Evolutionary conservation across 1,140 invertebrate genomes (phyloP).

Genomic region (Anoplophora glabripennis): DNA sequence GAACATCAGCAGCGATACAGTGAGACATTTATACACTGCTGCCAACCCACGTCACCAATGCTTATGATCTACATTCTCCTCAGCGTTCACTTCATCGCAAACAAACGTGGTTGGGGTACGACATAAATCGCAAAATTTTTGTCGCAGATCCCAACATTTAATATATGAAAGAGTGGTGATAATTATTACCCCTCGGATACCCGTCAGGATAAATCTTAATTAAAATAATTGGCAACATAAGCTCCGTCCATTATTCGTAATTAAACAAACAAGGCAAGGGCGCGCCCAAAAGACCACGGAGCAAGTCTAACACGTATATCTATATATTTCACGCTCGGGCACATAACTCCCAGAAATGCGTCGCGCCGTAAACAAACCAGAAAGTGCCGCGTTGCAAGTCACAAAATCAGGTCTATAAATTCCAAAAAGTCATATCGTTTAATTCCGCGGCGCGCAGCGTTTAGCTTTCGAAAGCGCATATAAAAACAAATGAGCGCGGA

Average conservation of each 20-base stretch:
- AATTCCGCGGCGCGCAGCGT: conserved; percentile 23
- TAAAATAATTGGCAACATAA: conserved; percentile 8
- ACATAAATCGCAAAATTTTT: too few relatives aligned
- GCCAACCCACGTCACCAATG: too few relatives aligned
- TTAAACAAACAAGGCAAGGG: conserved; percentile 11
- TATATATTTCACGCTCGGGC: conserved; percentile 8
- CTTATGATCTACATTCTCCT: too few relatives aligned
- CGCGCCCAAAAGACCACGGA: conserved; percentile 1
- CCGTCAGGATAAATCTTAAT: neutral
- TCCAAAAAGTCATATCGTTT: conserved; percentile 27
- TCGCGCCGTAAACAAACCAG: conserved; percentile 3
- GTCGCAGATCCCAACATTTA: neutral
- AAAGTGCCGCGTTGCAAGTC: neutral
- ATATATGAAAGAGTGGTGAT: neutral
- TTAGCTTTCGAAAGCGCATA: conserved; percentile 29
- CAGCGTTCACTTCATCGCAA: too few relatives aligned
- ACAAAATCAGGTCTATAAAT: conserved; percentile 15
- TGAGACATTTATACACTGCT: too few relatives aligned
- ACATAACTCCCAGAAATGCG: neutral
- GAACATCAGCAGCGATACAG: too few relatives aligned
- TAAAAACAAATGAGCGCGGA: conserved; percentile 40
- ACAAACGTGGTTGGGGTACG: too few relatives aligned
- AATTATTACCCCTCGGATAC: neutral
- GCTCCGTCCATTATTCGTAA: conserved; percentile 4
- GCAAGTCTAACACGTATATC: conserved; percentile 12